Conservation (phyloP, 2,888 invertebrate species). For the Acleris sparsana region DNA sequence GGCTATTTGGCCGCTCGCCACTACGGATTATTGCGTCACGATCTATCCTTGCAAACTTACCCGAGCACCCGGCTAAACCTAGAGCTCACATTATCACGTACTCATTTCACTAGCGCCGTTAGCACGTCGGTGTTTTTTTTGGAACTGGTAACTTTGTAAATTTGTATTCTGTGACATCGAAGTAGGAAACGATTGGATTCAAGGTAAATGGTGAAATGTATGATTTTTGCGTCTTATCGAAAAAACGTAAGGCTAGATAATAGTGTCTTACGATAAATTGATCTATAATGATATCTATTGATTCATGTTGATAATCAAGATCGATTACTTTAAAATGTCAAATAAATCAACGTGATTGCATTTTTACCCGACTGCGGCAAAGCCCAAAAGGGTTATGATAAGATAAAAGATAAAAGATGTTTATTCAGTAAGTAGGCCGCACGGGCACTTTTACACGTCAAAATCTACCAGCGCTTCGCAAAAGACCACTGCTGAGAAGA, state of each 20-base stretch:
- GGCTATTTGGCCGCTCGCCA: conserved; percentile 42
- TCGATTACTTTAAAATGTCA: too few species aligned
- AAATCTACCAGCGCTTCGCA: too few species aligned
- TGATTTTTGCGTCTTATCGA: conserved; percentile 16
- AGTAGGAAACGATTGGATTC: conserved; percentile 43
- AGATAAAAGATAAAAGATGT: too few species aligned
- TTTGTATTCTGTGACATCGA: conserved; percentile 37
- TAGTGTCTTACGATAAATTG: too few species aligned
- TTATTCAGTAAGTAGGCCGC: too few species aligned
- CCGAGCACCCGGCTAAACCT: neutral
- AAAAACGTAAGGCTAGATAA: neutral
- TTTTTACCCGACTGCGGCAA: too few species aligned
- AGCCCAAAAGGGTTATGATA: too few species aligned
- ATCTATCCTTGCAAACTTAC: conserved; percentile 18
- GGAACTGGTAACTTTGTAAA: conserved; percentile 12
- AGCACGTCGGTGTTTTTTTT: neutral
- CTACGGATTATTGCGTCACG: conserved; percentile 34
- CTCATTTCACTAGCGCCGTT: neutral
- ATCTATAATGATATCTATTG: too few species aligned
- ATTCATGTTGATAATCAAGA: too few species aligned
- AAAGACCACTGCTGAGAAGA: too few species aligned
- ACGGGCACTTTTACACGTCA: too few species aligned
- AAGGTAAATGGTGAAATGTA: conserved; percentile 40
- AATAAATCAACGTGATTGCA: too few species aligned
- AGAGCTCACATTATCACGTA: neutral